A percentile compares a stretch with the other conserved stretches of the same genome.
These are phyloP conservation scores for Amphibalanus amphitrite DNA, from an alignment of 1,140 invertebrate genomes.

Conservation along the genomic window DNA sequence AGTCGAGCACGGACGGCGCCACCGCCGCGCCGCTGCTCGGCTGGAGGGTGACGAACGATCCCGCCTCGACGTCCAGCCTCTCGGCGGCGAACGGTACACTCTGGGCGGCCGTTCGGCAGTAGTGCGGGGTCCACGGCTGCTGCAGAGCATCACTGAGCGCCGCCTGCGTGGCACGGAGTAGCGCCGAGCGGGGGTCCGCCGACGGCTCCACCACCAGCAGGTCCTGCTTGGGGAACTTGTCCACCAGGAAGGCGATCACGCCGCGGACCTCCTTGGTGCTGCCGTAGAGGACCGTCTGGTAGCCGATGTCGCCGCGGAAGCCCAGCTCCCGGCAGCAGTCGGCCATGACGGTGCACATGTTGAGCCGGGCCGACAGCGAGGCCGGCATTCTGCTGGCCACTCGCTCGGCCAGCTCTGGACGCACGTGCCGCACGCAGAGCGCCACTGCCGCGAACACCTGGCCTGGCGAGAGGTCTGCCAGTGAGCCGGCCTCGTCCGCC, in stretches of 20 bases:
- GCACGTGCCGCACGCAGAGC: background rate
- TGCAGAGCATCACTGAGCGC: background rate
- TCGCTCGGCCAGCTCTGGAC: background rate
- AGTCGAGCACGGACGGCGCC: background rate
- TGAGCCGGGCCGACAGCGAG: background rate
- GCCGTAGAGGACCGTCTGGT: background rate
- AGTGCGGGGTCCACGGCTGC: background rate
- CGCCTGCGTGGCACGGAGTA: background rate
- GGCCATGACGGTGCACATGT: background rate
- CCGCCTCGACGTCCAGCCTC: background rate
- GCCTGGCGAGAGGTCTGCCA: background rate
- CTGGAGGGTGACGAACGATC: background rate
- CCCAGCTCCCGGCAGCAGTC: background rate
- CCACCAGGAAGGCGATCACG: background rate
- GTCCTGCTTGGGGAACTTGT: background rate
- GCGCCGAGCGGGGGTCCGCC: background rate
- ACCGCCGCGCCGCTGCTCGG: background rate
- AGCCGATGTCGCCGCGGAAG: background rate
- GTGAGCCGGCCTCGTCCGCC: background rate
- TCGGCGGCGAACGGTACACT: background rate
- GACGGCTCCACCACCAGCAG: background rate
- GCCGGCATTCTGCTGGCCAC: background rate
- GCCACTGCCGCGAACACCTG: background rate
- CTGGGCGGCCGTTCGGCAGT: background rate
- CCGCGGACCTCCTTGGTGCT: background rate